These are phyloP conservation scores for silkworm (Bombyx mori) DNA, from an alignment of 1,140 invertebrate species.

Conservation along the genomic window DNA sequence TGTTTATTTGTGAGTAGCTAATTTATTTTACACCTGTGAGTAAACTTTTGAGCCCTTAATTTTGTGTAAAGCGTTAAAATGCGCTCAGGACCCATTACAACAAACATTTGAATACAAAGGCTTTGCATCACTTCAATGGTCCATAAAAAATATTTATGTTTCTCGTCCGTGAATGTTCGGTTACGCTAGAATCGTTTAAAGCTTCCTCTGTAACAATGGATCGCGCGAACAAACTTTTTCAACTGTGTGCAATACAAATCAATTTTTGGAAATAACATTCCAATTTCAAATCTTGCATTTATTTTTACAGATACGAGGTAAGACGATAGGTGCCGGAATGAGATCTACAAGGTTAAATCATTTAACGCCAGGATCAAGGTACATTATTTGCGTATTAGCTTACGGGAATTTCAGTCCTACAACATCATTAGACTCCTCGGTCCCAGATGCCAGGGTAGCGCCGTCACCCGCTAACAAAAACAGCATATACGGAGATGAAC, in stretches of 20 bases:
- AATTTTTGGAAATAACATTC: conserved; percentile 1
- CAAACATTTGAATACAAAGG: conserved; percentile 66
- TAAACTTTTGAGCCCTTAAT: conserved; percentile 24
- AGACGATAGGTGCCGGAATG: conserved; percentile 77
- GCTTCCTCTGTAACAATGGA: conserved; percentile 47
- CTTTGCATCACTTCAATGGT: conserved; percentile 64
- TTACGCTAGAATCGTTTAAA: conserved; percentile 53
- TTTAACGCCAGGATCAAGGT: conserved; percentile 82
- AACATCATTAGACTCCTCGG: conserved; percentile 45
- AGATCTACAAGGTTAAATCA: conserved; percentile 81
- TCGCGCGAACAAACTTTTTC: conserved; percentile 15
- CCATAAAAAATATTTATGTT: conserved; percentile 68
- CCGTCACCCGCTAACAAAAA: conserved; percentile 54
- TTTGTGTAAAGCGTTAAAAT: conserved; percentile 29
- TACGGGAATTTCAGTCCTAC: conserved; percentile 77
- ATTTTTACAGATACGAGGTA: conserved; percentile 77
- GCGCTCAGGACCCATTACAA: conserved; percentile 44
- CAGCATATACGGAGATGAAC: conserved; percentile 59
- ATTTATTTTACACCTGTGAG: conserved; percentile 14
- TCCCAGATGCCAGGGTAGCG: conserved; percentile 67
- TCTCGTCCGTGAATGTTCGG: conserved; percentile 48
- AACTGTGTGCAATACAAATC: neutral
- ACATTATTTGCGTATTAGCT: conserved; percentile 88
- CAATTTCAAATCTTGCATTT: conserved; percentile 5
- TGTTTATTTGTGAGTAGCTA: neutral